Base-by-base conservation (phyloP, 2,797 vertebrate genomes). In the Monodelphis domestica region DNA sequence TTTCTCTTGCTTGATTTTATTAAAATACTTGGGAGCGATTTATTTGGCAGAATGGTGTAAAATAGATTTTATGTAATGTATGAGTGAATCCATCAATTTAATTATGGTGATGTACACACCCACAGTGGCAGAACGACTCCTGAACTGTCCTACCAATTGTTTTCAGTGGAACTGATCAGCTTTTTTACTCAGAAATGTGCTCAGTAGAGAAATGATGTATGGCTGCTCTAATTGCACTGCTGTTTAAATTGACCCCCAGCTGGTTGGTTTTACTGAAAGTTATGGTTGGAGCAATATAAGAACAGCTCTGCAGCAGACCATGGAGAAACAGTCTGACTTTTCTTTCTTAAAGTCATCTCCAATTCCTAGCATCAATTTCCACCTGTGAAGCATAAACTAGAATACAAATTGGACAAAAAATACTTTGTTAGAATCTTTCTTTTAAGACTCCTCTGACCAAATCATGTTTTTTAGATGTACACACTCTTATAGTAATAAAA, bases 401-500 rank as follows among this genome's bases (percentile, higher is more conserved):
- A 63, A 90, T 57, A 7, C 53, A 57, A 54, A 90, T 91, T 91
- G 30, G 17, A 14, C 63, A 53, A 29, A 11, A 88, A 63, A 33
- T 54, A 92, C 10, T 93, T 93, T 91, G 21, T 88, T 90, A 12
- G 38, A 88, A 89, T 93, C 2, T 91, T 94, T 96, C 92, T 91
- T 3, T 92, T 95, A 28, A 89, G n/a, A 50, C 17, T 55, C 38
- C 56, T 70, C 78, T 53, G 91, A 33, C 45, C 14, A 92, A 92
- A 9, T 0, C 54, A 52, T 89, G 92, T 53, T 91, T 53, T 38
- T 10, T 24, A 54, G 12, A 87, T 52, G 51, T 30, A 11, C 50
- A 87, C 28, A 52, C 26, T 52, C 2, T 91, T 28, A 57, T 38
- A 2, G 10, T 92, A 94, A 94, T 96, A 93, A 95, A 95, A 96